Evolutionary conservation across 2,888 invertebrate species (phyloP), one percentile per base, ranked within the genome.

Genomic region (Lathronympha strigana): DNA sequence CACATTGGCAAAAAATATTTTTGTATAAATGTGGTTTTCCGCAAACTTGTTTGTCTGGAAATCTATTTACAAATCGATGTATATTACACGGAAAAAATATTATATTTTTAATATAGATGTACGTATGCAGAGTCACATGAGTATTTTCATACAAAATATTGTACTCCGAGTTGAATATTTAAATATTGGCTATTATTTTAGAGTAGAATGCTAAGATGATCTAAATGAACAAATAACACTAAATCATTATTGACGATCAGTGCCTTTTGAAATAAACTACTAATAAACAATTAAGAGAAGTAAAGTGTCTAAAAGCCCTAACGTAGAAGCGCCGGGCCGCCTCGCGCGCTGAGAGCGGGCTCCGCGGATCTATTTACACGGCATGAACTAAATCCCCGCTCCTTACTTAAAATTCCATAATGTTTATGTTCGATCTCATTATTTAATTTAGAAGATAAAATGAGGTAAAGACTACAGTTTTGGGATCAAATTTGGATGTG

Each of bases 391-490:
- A 58, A 40, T 72, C 69, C 72, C 79, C 74, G 79, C 77, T 80
- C 80, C 80, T 80, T 76, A 76, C 79, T 81, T 80, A 80, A 86
- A 85, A 86, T 86, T 89, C 87, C 88, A 84, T 84, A 81, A 84
- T 81, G 85, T 88, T 86, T 88, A 87, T 83, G 87, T 90, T 88
- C 88, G 91, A 92, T 92, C 91, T 92, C 91, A 92, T 90, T 90
- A 91, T 90, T 90, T 92, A 90, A 91, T 89, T 88, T 90, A 90
- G 90, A 90, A 90, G 90, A 85, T 88, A 88, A 85, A 88, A 84
- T 84, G 90, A 91, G 91, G 86, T 90, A 90, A 91, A 91, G 90
- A 90, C 91, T 91, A 89, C 90, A 90, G 87, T 88, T 88, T 89
- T 86, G 91, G 91, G 91, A 90, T 87, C 90, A 91, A 91, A 90